Evolutionary conservation across 2,113 vertebrate genomes (phyloP), one percentile per base, ranked within the genome.

Genomic region (Chrysemys picta): DNA sequence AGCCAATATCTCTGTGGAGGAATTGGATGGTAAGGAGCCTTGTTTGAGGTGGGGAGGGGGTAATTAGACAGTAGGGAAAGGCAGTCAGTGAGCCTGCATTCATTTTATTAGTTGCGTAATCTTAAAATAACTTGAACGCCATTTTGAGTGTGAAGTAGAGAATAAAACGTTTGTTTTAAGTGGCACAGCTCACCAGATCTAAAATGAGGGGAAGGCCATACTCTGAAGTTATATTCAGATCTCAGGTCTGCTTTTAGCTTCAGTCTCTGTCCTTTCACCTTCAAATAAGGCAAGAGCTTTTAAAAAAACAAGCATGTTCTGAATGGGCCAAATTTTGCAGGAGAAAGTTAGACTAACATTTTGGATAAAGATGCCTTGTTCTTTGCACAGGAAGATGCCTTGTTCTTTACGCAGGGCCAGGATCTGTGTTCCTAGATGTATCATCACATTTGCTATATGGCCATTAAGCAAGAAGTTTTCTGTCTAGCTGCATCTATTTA

Each of bases 1-100:
- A 91, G 99, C 99, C 25, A 99, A 98, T 91, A 99, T 99, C 98
- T 99, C 99, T 0, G 99, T 99, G 97, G 99, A 99, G 98, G 99
- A 99, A 95, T 98, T 99, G 0, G 99, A 99, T 11, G 99, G 99
- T 99, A 98, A 99, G 99, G 5, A 25, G 24, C n/a, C 82, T 3
- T 9, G 82, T 35, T 35, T 65, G 62, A 35, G 62, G 62, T n/a
- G 62, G 62, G 62, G 10, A 1, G 4, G 24, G n/a, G 82, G 85
- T 6, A 4, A 17, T 12, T 49, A 50, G 38, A 38, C 6, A 0
- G 1, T 8, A 11, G 49, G 10, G 35, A 38, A 29, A 69, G 56
- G 35, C 35, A 2, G 17, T 3, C 31, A 4, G 21, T 25, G 49
- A 53, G 76, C 45, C 86, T 0, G 0, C 10, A 62, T 59, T 50